Evolutionary conservation across 2,113 vertebrate genomes (phyloP).

Genomic region (Holacanthus passer): DNA sequence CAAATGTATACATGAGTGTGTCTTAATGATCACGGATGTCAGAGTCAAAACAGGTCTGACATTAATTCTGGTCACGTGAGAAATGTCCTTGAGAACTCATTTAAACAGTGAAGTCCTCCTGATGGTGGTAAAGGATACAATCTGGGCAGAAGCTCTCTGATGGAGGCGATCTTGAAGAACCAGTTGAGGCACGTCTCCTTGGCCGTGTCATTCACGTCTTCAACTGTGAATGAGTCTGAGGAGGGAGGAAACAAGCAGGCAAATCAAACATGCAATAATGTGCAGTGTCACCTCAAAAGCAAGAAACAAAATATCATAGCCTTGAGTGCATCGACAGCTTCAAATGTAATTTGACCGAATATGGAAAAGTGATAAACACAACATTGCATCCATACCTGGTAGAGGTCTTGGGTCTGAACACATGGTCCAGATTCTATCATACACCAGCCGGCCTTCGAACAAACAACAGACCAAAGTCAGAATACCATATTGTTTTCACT

Average conservation of each 20-base stretch:
- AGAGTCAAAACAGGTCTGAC: neutral
- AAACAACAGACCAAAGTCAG: conserved; percentile 21
- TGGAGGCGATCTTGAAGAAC: conserved; percentile 99
- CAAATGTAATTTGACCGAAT: neutral
- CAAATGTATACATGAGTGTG: neutral
- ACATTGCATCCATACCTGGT: conserved; percentile 82
- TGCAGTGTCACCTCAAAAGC: neutral
- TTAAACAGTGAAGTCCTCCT: neutral
- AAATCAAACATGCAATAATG: neutral
- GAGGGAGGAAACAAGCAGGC: neutral
- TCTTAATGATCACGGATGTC: neutral
- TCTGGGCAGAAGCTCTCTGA: conserved; percentile 96
- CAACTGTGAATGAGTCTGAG: conserved; percentile 92
- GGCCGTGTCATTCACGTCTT: conserved; percentile 93
- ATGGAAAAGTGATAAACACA: neutral
- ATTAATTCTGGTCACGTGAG: neutral
- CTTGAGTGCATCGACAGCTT: too few relatives aligned
- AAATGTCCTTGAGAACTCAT: neutral
- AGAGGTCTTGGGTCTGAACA: conserved; percentile 86
- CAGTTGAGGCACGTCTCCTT: conserved; percentile 99
- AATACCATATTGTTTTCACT: neutral
- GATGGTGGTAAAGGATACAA: conserved; percentile 90
- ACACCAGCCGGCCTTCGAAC: conserved; percentile 94
- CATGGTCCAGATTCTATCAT: conserved; percentile 96
- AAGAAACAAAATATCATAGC: neutral